These are phyloP conservation scores for Venusia cambrica DNA, from an alignment of 2,888 invertebrate species.

Conservation along the genomic window DNA sequence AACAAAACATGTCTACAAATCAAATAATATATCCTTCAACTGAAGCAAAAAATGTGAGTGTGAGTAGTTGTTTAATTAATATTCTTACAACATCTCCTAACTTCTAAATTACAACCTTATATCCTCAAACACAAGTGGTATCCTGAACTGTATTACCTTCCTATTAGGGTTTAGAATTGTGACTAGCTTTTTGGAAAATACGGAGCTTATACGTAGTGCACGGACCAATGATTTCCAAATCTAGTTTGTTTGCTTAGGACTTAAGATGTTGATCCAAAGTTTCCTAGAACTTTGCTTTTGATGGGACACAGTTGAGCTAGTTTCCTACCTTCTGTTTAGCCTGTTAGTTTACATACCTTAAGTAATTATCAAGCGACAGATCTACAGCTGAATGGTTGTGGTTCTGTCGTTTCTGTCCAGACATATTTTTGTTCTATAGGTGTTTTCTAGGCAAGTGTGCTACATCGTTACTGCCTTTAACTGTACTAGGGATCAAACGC, in stretches of 20 bases:
- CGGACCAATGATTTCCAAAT: slow-evolving; percentile 52
- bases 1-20: too few species aligned
- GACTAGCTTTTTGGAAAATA: slow-evolving; percentile 5
- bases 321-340: too few species aligned
- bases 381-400: too few species aligned
- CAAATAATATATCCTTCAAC: too few species aligned
- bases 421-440: too few species aligned
- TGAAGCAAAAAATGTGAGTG: too few species aligned
- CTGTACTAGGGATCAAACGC: too few species aligned
- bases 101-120: not conserved
- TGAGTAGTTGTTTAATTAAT: too few species aligned
- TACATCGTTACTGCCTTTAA: too few species aligned
- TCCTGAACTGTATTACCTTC: not conserved
- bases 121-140: not conserved
- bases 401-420: too few species aligned
- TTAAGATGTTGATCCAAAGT: slow-evolving; percentile 42
- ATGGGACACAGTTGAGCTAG: slow-evolving; percentile 14
- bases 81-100: slow-evolving; percentile 1
- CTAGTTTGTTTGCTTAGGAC: slow-evolving; percentile 60
- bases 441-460: too few species aligned
- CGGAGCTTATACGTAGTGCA: slow-evolving; percentile 39
- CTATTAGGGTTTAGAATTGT: slow-evolving; percentile 21
- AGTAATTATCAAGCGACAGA: slow-evolving; percentile 6
- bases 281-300: slow-evolving; percentile 35
- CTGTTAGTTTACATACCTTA: slow-evolving; percentile 1